These are phyloP conservation scores for Apteryx owenii DNA, from an alignment of 2,113 vertebrate species.

Conservation along the genomic window DNA sequence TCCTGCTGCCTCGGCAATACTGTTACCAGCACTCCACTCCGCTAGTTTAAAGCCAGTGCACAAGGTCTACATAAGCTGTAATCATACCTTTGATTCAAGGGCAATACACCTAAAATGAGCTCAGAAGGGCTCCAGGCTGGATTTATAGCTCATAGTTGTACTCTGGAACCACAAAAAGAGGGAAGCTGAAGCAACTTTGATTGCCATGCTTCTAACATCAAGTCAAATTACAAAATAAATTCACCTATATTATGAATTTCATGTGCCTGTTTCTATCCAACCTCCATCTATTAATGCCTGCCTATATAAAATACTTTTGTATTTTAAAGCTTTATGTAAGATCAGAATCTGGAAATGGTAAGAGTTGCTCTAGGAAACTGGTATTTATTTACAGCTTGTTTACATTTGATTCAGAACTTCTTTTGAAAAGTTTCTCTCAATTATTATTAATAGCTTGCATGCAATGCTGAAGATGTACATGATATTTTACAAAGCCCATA, in stretches of 20 bases:
- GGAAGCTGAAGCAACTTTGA: neutral
- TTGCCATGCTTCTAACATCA: neutral
- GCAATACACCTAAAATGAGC: neutral
- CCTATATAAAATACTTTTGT: neutral
- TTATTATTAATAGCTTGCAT: constrained; percentile 17
- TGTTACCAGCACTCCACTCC: neutral
- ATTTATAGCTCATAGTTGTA: neutral
- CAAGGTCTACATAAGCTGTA: neutral
- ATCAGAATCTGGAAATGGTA: neutral
- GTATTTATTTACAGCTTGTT: neutral
- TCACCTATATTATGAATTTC: neutral
- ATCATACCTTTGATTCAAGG: neutral
- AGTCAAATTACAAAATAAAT: neutral
- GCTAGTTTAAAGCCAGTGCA: neutral
- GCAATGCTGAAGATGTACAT: neutral
- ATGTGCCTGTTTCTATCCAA: neutral
- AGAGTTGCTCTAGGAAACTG: neutral
- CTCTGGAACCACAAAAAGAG: no score
- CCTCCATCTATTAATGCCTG: neutral
- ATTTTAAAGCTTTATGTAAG: neutral
- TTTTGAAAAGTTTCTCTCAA: neutral
- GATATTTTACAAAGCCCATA: neutral
- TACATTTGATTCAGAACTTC: neutral
- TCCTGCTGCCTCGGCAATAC: neutral
- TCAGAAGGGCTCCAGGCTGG: neutral